phyloP scores from a whole-genome alignment of 2,888 invertebrate species.

The Aradus depressus region DNA sequence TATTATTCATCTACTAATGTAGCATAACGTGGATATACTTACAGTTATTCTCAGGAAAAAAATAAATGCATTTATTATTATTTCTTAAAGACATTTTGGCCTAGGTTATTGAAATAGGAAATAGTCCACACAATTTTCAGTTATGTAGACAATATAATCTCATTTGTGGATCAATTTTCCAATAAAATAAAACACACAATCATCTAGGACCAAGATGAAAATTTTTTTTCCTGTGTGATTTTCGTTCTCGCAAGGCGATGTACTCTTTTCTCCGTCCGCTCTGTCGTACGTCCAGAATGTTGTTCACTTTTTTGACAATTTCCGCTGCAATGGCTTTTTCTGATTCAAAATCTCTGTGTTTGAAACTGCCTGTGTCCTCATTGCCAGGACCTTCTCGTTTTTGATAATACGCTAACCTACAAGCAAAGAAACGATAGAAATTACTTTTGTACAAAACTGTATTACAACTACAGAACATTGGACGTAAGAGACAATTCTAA shows the following conservation, averaged over 20 bases:
- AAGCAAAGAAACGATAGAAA: too few species aligned
- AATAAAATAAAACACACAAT: too few species aligned
- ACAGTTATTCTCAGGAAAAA: too few species aligned
- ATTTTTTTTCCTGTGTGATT: conserved; percentile 50
- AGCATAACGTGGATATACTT: too few species aligned
- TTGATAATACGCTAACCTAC: conserved; percentile 31
- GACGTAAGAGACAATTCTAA: background rate
- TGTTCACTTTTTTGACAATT: conserved; percentile 77
- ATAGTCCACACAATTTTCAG: too few species aligned
- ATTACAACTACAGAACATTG: background rate
- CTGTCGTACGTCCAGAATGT: conserved; percentile 74
- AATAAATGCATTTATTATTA: too few species aligned
- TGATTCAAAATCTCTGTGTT: conserved; percentile 79
- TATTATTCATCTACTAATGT: too few species aligned
- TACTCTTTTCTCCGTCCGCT: conserved; percentile 79
- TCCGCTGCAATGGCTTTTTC: conserved; percentile 63
- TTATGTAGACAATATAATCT: too few species aligned
- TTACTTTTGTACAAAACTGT: too few species aligned
- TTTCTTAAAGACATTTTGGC: too few species aligned
- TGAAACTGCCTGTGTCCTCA: conserved; percentile 44
- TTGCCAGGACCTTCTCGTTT: conserved; percentile 30
- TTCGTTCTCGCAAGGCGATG: conserved; percentile 60
- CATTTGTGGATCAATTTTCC: too few species aligned
- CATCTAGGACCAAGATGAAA: conserved; percentile 37
- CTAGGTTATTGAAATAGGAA: too few species aligned